Conservation (phyloP, 1,140 invertebrate species). For the Phocides pigmalion region DNA sequence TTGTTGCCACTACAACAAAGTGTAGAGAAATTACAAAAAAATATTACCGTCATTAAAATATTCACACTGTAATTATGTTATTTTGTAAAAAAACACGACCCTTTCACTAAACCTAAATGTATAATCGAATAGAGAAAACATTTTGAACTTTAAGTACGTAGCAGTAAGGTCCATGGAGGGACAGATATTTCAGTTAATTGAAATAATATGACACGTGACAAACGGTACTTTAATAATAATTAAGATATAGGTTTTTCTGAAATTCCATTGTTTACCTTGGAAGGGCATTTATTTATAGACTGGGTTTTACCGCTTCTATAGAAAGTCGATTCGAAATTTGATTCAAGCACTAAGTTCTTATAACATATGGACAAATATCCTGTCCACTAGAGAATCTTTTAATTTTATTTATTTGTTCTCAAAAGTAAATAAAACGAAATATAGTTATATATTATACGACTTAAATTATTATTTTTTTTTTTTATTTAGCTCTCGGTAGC, state of each 20-base stretch:
- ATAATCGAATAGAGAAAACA: neutral
- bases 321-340: slow-evolving; percentile 2
- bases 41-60: slow-evolving; percentile 5
- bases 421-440: too few relatives aligned
- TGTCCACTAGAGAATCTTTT: too few relatives aligned
- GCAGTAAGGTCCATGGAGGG: neutral
- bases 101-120: slow-evolving; percentile 14
- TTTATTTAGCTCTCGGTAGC: too few relatives aligned
- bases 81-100: slow-evolving; percentile 18
- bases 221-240: neutral
- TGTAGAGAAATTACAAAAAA: slow-evolving; percentile 6
- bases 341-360: too few relatives aligned
- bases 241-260: slow-evolving; percentile 3
- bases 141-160: slow-evolving; percentile 4
- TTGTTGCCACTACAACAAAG: slow-evolving; percentile 17
- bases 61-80: neutral
- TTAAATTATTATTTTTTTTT: too few relatives aligned
- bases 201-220: neutral
- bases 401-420: too few relatives aligned
- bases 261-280: slow-evolving; percentile 2
- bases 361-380: too few relatives aligned
- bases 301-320: neutral
- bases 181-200: neutral
- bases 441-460: too few relatives aligned
- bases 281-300: slow-evolving; percentile 13